Evolutionary conservation across 2,113 vertebrate species (phyloP).

Genomic region (Pitta sordida): DNA sequence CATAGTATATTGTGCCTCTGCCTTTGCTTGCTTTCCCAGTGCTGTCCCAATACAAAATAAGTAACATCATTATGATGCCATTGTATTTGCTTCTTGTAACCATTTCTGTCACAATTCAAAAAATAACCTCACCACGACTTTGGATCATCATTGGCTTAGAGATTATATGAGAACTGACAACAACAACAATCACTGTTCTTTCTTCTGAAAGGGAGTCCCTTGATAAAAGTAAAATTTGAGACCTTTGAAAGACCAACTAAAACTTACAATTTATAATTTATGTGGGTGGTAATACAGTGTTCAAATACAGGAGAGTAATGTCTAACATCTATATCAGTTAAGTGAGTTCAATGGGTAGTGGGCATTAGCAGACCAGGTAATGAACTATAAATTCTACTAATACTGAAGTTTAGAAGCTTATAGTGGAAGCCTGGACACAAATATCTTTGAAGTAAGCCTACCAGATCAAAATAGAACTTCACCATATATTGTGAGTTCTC

Average conservation of each 20-base stretch:
- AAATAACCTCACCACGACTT: neutral
- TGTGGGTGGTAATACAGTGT: neutral
- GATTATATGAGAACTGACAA: neutral
- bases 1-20: fast-evolving
- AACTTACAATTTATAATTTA: neutral
- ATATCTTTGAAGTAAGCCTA: neutral
- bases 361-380: neutral
- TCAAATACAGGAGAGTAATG: neutral
- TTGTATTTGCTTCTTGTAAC: neutral
- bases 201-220: neutral
- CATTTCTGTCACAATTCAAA: neutral
- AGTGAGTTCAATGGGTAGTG: neutral
- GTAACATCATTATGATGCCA: neutral
- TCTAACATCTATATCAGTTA: neutral
- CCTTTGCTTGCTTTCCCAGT: neutral
- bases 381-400: neutral
- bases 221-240: neutral
- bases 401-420: neutral
- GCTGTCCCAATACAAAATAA: neutral
- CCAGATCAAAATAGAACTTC: neutral
- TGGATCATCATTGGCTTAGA: neutral
- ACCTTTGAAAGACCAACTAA: neutral
- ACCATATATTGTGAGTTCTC: neutral
- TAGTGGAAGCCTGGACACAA: neutral
- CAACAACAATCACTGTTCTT: neutral